phyloP scores from a whole-genome alignment of 2,113 vertebrate genomes.

The Microtus montanus region DNA sequence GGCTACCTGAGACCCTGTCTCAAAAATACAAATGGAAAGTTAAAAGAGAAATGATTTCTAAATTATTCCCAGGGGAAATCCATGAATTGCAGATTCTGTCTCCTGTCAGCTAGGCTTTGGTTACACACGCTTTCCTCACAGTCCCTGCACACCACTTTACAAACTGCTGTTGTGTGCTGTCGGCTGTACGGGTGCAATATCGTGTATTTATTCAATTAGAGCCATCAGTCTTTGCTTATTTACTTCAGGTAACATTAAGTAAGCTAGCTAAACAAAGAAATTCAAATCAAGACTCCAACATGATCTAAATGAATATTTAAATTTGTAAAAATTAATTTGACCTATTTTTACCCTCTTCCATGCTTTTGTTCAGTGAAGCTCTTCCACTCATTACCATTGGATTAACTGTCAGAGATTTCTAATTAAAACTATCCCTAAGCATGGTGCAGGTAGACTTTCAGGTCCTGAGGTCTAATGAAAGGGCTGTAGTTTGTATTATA shows the following conservation, averaged over 20 bases:
- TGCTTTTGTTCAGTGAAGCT: conserved; percentile 55
- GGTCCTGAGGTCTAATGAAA: conserved; percentile 57
- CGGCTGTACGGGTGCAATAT: not conserved
- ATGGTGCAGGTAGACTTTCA: conserved; percentile 57
- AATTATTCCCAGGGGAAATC: not conserved
- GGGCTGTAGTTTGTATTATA: not conserved
- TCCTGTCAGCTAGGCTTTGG: not conserved
- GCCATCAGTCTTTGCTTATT: conserved; percentile 12
- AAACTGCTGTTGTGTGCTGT: not conserved
- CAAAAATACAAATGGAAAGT: not conserved
- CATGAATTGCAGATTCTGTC: not conserved
- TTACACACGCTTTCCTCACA: not conserved
- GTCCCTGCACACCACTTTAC: not conserved
- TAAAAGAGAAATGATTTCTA: not conserved
- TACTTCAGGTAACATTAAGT: conserved; percentile 40
- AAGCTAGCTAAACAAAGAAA: conserved; percentile 55
- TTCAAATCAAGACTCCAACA: conserved; percentile 54
- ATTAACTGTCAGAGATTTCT: conserved; percentile 45
- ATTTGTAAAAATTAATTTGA: conserved; percentile 69
- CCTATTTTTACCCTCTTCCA: conserved; percentile 35
- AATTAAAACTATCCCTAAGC: conserved; percentile 32
- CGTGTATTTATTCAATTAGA: conserved; percentile 1
- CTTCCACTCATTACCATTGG: conserved; percentile 58
- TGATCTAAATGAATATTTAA: conserved; percentile 70
- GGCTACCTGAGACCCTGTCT: not conserved